phyloP scores from a whole-genome alignment of 2,113 vertebrate species.

The Xenopus tropicalis region DNA sequence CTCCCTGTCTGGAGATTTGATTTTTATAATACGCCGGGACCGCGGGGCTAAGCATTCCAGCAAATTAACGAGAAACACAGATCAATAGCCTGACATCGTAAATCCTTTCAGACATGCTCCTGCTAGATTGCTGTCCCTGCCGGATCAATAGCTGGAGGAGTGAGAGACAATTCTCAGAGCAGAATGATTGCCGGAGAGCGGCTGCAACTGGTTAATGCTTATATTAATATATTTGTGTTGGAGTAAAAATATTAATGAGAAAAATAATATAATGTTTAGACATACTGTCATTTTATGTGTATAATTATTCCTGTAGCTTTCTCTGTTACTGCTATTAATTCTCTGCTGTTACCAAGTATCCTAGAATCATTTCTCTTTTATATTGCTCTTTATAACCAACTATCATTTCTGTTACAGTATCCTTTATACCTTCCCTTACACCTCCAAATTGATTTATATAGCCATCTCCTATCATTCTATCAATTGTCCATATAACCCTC shows the following conservation, averaged over 20 bases:
- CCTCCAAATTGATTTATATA: too few relatives aligned
- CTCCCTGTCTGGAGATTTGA: constrained; percentile 37
- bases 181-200: constrained; percentile 16
- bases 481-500: background rate
- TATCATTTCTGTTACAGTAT: background rate
- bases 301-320: background rate
- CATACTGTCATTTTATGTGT: background rate
- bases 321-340: background rate
- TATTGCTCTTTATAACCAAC: too few relatives aligned
- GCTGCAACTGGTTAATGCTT: background rate
- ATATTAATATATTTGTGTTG: background rate
- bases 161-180: background rate
- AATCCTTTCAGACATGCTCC: constrained; percentile 37
- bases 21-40: constrained; percentile 37
- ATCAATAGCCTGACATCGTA: constrained; percentile 40
- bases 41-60: constrained; percentile 29
- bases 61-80: constrained; percentile 41
- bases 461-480: too few relatives aligned
- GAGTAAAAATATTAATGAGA: too few relatives aligned
- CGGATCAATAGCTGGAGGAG: constrained; percentile 37
- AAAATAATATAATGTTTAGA: background rate
- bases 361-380: too few relatives aligned
- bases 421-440: too few relatives aligned
- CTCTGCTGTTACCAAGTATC: too few relatives aligned
- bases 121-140: constrained; percentile 42